Percentiles rank a stretch among this genome's conserved stretches.
Evolutionary conservation across 2,888 invertebrate species (phyloP).

Genomic region (Cheiracanthium punctorium): DNA sequence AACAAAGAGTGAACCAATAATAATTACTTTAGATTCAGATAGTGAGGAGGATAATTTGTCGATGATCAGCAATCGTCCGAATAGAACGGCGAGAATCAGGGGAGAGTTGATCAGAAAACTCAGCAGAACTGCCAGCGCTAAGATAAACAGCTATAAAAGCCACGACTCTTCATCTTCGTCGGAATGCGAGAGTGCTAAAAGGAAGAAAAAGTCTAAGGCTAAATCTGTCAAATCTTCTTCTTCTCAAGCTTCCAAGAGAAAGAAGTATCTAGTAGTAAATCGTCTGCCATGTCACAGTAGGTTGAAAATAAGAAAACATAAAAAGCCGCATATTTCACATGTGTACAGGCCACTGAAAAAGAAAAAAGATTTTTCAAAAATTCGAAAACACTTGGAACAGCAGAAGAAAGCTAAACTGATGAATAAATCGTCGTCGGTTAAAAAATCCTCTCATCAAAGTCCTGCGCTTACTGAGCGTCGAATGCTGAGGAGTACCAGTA

Average conservation of each 20-base stretch:
- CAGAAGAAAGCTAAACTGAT: background rate
- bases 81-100: slow-evolving; percentile 34
- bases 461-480: background rate
- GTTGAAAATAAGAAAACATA: background rate
- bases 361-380: slow-evolving; percentile 1
- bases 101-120: slow-evolving; percentile 50
- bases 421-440: background rate
- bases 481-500: background rate
- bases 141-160: background rate
- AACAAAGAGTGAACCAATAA: slow-evolving; percentile 56
- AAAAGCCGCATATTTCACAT: background rate
- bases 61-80: slow-evolving; percentile 20
- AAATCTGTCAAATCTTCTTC: background rate
- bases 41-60: slow-evolving; percentile 26
- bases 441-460: background rate
- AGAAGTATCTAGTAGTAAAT: background rate
- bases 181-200: slow-evolving; percentile 12
- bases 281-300: background rate
- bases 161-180: slow-evolving; percentile 25
- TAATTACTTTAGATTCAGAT: slow-evolving; percentile 57
- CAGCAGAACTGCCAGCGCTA: background rate
- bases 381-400: slow-evolving; percentile 22
- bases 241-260: background rate
- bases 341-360: slow-evolving; percentile 5
- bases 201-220: background rate